Evolutionary conservation across 2,888 invertebrate species (phyloP), one percentile per base, ranked within the genome.

Genomic region (Lithophane socia): DNA sequence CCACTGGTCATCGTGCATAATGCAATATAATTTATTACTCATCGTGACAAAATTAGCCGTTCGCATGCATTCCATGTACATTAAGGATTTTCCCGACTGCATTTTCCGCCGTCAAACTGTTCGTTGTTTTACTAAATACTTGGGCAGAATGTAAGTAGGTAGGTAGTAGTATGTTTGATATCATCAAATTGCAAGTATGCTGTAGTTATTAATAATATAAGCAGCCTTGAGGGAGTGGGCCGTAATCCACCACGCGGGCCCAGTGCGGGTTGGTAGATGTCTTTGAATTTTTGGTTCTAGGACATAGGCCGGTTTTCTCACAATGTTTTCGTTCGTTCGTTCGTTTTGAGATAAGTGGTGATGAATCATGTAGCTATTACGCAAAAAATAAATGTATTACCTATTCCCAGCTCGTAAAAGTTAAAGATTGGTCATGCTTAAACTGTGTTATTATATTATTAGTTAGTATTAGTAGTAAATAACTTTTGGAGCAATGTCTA

Each of bases 81-180:
- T 29, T 29, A 29, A 29, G 47, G 47, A 29, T 67, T 63, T 79
- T 56, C 54, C 79, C 66, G 18, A 24, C 18, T 49, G 66, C 65
- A 67, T 56, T 79, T 78, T 63, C 79, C 60, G 37, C 42, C 49
- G 16, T 9, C 21, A 70, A 44, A 49, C n/a, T 67, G 12, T 56
- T 5, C 18, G 18, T 18, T 73, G 61, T 37, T 56, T 29, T 42
- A 47, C 0, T 16, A 44, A 44, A 49, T 4, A 49, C 42, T 21
- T 73, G n/a, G 5, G 3, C n/a, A 37, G n/a, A 61, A 79, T 79
- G 49, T 73, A 24, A 67, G 66, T 61, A 12, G 16, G 47, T 37
- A 12, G 9, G 29, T 29, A 29, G 29, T 29, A 29, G 37, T 8
- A 29, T 16, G 18, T 54, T 29, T 24, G 12, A 66, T 66, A 10